Evolutionary conservation across 1,140 invertebrate species (phyloP).

Genomic region (Drosophila murphyi): DNA sequence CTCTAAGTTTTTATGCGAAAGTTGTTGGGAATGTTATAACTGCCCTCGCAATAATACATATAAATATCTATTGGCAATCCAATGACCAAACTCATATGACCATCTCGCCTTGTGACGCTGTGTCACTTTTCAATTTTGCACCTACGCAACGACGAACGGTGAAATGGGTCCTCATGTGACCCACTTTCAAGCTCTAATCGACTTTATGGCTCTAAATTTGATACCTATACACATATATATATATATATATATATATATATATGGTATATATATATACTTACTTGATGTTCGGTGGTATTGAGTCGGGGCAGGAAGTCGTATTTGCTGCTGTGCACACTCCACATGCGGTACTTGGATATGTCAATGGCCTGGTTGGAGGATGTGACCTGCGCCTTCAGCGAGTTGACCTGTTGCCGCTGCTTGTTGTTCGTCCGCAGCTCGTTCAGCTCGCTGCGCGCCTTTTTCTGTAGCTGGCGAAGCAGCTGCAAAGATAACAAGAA

Average conservation of each 20-base stretch:
- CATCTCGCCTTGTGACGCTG: slow-evolving; percentile 61
- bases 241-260: no score
- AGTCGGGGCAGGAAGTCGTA: slow-evolving; percentile 57
- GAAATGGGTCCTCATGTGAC: slow-evolving; percentile 44
- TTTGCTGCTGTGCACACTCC: slow-evolving; percentile 21
- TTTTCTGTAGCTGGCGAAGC: slow-evolving; percentile 40
- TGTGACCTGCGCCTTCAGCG: slow-evolving; percentile 5
- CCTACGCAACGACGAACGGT: slow-evolving; percentile 61
- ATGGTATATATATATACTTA: slow-evolving; percentile 12
- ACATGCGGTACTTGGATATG: slow-evolving; percentile 18
- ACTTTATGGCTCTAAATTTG: background rate
- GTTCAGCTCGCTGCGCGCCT: slow-evolving; percentile 37
- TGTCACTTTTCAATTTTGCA: slow-evolving; percentile 46
- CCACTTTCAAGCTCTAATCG: slow-evolving; percentile 3
- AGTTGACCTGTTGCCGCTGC: slow-evolving; percentile 3
- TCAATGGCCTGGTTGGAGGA: slow-evolving; percentile 43
- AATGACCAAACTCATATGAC: slow-evolving; percentile 57
- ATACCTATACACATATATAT: no score
- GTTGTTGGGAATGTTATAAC: background rate
- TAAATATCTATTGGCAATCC: background rate
- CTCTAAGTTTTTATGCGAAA: background rate
- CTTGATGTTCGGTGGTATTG: slow-evolving; percentile 26
- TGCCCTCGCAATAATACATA: slow-evolving; percentile 12
- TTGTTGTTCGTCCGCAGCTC: slow-evolving; percentile 39
- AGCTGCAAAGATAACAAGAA: slow-evolving; percentile 20